Evolutionary conservation across 2,888 invertebrate genomes (phyloP).

Genomic region (Drosophila atripex): DNA sequence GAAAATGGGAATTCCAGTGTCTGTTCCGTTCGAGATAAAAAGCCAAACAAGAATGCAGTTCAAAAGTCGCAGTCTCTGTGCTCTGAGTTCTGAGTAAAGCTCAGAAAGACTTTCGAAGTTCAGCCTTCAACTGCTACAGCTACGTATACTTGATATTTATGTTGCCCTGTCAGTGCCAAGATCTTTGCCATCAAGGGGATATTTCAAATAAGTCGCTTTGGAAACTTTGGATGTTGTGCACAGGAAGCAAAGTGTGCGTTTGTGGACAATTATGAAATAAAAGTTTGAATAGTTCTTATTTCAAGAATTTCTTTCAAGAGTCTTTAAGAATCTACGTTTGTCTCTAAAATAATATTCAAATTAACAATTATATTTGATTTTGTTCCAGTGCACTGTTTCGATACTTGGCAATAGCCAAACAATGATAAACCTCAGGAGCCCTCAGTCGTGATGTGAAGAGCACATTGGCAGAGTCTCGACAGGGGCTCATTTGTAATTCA

Average conservation of each 20-base stretch:
- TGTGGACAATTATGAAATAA: background rate
- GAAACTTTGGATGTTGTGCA: background rate
- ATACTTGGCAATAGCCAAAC: slow-evolving; percentile 50
- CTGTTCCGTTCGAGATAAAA: slow-evolving; percentile 41
- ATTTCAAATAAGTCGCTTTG: background rate
- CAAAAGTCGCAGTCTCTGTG: background rate
- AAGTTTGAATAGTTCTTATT: background rate
- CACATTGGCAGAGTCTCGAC: slow-evolving; percentile 45
- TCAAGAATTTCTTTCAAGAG: too few species aligned
- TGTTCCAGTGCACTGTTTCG: slow-evolving; percentile 1
- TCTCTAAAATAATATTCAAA: background rate
- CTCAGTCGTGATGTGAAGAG: slow-evolving; percentile 44
- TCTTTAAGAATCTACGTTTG: background rate
- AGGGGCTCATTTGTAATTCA: slow-evolving; percentile 72
- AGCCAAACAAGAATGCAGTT: slow-evolving; percentile 26
- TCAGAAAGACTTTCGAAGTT: slow-evolving; percentile 40
- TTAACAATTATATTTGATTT: background rate
- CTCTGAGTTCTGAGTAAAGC: background rate
- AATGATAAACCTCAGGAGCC: slow-evolving; percentile 67
- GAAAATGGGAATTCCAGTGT: slow-evolving; percentile 25
- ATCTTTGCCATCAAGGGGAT: slow-evolving; percentile 38
- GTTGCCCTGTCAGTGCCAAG: slow-evolving; percentile 33
- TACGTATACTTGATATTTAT: slow-evolving; percentile 34
- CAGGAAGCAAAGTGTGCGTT: background rate
- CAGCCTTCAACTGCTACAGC: slow-evolving; percentile 16